Percentiles rank a stretch among this genome's conserved stretches.
These are phyloP conservation scores for Rhynchotus rufescens DNA, from an alignment of 2,797 vertebrate genomes.

Conservation along the genomic window DNA sequence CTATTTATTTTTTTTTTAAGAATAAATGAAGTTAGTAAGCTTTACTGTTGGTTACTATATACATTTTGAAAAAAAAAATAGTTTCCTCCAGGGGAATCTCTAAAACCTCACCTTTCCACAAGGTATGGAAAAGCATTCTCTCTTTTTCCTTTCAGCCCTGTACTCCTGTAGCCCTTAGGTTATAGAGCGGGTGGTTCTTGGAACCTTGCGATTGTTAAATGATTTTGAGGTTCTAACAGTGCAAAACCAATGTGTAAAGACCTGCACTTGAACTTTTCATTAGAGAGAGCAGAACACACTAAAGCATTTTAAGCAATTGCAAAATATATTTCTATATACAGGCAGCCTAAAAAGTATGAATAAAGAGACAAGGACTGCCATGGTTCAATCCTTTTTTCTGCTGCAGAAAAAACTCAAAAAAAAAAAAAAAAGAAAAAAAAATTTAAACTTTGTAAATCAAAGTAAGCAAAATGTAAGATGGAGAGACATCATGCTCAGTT, in stretches of 20 bases:
- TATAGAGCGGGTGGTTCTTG: constrained; percentile 19
- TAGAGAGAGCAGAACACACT: not conserved
- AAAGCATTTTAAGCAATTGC: constrained; percentile 5
- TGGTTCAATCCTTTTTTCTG: not conserved
- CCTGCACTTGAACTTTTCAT: constrained; percentile 19
- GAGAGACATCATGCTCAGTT: not conserved
- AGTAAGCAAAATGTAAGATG: not conserved
- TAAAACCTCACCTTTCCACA: constrained; percentile 1
- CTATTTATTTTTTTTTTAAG: not conserved
- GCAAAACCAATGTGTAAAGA: not conserved
- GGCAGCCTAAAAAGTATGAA: not conserved
- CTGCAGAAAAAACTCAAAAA: constrained; percentile 10
- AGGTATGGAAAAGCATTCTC: not conserved
- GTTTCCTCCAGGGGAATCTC: not conserved
- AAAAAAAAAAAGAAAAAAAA: not conserved
- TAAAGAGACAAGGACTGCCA: not conserved
- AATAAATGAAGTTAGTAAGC: not conserved
- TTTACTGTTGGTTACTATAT: not conserved
- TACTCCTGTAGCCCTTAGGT: not conserved
- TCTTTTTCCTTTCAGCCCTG: not conserved
- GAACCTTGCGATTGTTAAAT: constrained; percentile 25
- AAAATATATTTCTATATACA: not conserved
- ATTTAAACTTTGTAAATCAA: too few species aligned
- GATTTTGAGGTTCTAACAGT: constrained; percentile 28
- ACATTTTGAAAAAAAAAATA: not conserved